Conservation (phyloP, 1,140 invertebrate genomes). For the Drosophila watanabei region DNA sequence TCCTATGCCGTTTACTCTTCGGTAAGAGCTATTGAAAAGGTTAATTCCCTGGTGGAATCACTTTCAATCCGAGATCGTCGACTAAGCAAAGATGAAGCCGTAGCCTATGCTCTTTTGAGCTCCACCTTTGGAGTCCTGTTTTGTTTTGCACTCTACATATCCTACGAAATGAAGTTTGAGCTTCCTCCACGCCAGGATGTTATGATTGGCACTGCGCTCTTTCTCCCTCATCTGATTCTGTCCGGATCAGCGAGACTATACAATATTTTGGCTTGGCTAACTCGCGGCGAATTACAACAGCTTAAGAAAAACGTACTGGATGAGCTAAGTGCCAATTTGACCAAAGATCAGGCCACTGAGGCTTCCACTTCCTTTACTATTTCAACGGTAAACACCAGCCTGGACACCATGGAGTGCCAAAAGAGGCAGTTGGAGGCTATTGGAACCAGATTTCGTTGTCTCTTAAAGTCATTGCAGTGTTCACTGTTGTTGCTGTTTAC, state of each 20-base stretch:
- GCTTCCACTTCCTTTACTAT: conserved; percentile 28
- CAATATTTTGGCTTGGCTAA: conserved; percentile 52
- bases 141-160: conserved; percentile 66
- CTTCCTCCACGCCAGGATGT: conserved; percentile 66
- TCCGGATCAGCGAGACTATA: conserved; percentile 64
- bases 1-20: conserved; percentile 60
- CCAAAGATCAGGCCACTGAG: conserved; percentile 15
- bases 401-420: conserved; percentile 27
- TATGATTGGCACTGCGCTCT: conserved; percentile 66
- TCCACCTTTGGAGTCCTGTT: conserved; percentile 60
- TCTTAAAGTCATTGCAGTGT: conserved; percentile 41
- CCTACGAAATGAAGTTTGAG: conserved; percentile 75
- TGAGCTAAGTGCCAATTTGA: conserved; percentile 13
- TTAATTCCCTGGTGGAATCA: conserved; percentile 36
- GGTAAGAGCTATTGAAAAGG: conserved; percentile 25
- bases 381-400: not conserved
- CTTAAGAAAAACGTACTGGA: conserved; percentile 27
- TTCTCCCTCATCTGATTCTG: conserved; percentile 68
- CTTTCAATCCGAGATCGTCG: conserved; percentile 9
- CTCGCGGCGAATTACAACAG: conserved; percentile 26
- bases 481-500: conserved; percentile 60
- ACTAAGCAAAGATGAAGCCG: conserved; percentile 25
- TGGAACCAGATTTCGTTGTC: conserved; percentile 7
- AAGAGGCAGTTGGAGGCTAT: conserved; percentile 43
- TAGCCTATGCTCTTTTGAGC: conserved; percentile 57